A percentile compares a stretch with the other conserved stretches of the same genome.
Evolutionary conservation across 2,888 invertebrate genomes (phyloP).

Genomic region (Chelonus formosanus): DNA sequence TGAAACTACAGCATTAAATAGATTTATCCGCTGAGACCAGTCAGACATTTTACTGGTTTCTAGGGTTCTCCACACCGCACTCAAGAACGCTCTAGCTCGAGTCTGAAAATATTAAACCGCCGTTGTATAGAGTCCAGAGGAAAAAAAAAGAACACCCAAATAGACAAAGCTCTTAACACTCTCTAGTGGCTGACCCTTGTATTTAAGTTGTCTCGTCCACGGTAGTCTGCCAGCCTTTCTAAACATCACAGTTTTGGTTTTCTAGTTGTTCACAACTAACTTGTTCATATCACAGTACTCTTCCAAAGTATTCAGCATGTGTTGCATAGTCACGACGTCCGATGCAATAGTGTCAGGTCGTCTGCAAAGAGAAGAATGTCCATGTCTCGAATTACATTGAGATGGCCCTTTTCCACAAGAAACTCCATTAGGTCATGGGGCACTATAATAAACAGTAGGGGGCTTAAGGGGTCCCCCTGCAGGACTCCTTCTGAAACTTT

Average conservation of each 20-base stretch:
- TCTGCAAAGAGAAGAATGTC: slow-evolving; percentile 24
- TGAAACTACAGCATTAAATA: too few species aligned
- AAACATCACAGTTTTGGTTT: neutral
- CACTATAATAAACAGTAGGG: slow-evolving; percentile 31
- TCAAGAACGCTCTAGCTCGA: too few species aligned
- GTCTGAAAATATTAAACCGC: too few species aligned
- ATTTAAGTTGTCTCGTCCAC: neutral
- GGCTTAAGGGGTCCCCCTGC: slow-evolving; percentile 36
- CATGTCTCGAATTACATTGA: neutral
- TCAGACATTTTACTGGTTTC: too few species aligned
- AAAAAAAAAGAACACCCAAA: neutral
- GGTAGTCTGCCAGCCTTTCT: neutral
- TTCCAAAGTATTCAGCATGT: neutral
- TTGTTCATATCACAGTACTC: neutral
- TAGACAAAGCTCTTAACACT: neutral
- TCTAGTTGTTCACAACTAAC: neutral
- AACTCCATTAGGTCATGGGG: slow-evolving; percentile 23
- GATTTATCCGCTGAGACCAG: too few species aligned
- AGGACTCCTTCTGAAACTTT: slow-evolving; percentile 37
- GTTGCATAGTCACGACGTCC: neutral
- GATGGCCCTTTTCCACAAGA: slow-evolving; percentile 15
- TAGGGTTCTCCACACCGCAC: too few species aligned
- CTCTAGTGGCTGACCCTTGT: neutral
- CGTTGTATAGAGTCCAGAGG: neutral
- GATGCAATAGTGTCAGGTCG: neutral